Evolutionary conservation across 92 coral and sea anemone species (phyloP).

Genomic region (Epizoanthus stellaris): DNA sequence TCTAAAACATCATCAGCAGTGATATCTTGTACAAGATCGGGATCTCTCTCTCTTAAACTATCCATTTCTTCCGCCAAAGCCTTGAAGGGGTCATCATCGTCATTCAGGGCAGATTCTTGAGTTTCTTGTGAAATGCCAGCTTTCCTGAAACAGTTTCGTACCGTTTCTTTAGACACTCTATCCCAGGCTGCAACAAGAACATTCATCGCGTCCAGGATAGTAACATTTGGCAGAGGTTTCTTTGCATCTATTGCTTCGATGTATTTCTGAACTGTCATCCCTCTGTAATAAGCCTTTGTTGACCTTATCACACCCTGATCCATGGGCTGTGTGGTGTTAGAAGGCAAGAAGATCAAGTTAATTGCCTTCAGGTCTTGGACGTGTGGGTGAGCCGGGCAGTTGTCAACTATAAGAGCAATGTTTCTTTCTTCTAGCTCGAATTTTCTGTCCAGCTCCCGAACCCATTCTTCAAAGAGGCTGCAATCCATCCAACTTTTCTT

Average conservation of each 20-base stretch:
- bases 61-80: conserved; percentile 35
- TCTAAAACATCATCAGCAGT: conserved; percentile 9
- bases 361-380: conserved; percentile 18
- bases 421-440: conserved; percentile 23
- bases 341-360: neutral
- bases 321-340: conserved; percentile 22
- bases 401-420: conserved; percentile 29
- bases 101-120: conserved; percentile 23
- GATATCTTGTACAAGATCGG: conserved; percentile 24
- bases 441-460: conserved; percentile 13
- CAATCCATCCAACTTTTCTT: conserved; percentile 26
- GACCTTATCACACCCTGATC: conserved; percentile 14
- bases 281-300: conserved; percentile 43
- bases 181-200: conserved; percentile 43
- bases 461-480: conserved; percentile 29
- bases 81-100: conserved; percentile 32
- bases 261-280: conserved; percentile 29
- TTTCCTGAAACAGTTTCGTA: conserved; percentile 47
- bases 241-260: conserved; percentile 17
- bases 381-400: conserved; percentile 4
- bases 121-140: conserved; percentile 37
- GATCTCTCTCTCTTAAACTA: conserved; percentile 18
- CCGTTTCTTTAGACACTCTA: conserved; percentile 22
- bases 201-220: conserved; percentile 52
- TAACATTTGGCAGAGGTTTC: conserved; percentile 24